phyloP scores from a whole-genome alignment of 2,797 vertebrate species.

The Cuculus canorus region DNA sequence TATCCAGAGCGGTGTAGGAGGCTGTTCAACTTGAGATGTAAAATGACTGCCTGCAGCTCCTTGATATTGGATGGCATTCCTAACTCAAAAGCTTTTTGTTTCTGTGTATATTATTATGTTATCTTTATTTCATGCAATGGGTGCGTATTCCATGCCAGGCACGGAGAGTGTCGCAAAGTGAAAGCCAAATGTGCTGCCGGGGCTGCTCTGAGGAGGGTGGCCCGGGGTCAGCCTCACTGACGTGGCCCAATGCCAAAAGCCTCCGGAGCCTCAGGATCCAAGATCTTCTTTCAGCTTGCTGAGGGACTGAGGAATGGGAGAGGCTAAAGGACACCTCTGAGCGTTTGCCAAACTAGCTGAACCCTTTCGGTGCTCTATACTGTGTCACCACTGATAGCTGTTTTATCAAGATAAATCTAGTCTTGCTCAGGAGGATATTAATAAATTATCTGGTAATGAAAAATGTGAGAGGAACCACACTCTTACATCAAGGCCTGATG shows the following conservation, averaged over 20 bases:
- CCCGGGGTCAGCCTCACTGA: constrained; percentile 39
- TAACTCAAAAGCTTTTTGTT: background rate
- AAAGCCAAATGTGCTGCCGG: background rate
- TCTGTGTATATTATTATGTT: background rate
- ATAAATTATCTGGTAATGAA: constrained; percentile 89
- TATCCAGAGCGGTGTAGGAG: background rate
- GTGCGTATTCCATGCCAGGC: background rate
- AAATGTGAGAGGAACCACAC: constrained; percentile 83
- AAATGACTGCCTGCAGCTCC: background rate
- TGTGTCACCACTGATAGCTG: constrained; percentile 65
- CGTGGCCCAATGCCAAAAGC: constrained; percentile 45
- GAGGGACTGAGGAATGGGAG: constrained; percentile 57
- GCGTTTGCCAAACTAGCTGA: background rate
- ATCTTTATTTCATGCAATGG: background rate
- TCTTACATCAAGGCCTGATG: constrained; percentile 82
- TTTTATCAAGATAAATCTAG: constrained; percentile 86
- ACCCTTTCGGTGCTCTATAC: constrained; percentile 50
- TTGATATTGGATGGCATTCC: background rate
- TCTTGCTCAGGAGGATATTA: constrained; percentile 83
- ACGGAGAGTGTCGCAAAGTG: background rate
- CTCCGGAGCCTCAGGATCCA: background rate
- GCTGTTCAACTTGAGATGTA: background rate
- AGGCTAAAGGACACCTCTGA: constrained; percentile 60
- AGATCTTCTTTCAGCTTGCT: constrained; percentile 25
- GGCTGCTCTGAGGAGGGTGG: background rate